These are phyloP conservation scores for Pipistrellus nathusii DNA, from an alignment of 2,797 vertebrate genomes.

Conservation along the genomic window DNA sequence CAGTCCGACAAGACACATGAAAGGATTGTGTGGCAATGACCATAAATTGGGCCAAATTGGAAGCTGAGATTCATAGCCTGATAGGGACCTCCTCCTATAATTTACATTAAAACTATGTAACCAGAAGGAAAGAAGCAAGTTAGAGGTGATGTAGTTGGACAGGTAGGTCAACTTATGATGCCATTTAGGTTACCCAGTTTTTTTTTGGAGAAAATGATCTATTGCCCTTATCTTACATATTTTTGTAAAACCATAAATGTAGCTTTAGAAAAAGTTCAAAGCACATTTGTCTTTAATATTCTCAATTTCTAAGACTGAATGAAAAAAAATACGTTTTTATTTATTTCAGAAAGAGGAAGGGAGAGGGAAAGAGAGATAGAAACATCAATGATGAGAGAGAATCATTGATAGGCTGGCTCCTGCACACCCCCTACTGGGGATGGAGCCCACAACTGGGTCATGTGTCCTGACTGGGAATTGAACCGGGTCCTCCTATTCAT, in stretches of 20 bases:
- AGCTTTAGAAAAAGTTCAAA: background rate
- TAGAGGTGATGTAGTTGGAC: background rate
- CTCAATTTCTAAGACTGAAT: background rate
- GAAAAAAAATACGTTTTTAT: too few relatives aligned
- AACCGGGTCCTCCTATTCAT: background rate
- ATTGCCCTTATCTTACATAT: background rate
- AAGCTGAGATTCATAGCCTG: background rate
- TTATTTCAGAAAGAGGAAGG: background rate
- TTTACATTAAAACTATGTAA: background rate
- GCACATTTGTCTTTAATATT: background rate
- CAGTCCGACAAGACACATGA: background rate
- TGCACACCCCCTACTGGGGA: background rate
- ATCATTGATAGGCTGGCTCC: background rate
- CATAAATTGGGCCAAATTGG: background rate
- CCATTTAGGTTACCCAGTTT: background rate
- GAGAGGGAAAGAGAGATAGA: background rate
- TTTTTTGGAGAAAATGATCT: background rate
- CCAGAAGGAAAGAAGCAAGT: background rate
- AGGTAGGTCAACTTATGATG: background rate
- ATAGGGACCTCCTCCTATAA: background rate
- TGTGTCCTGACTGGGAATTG: background rate
- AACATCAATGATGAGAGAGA: background rate
- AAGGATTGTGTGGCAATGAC: background rate
- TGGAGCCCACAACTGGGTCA: background rate
- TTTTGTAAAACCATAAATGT: background rate